These are phyloP conservation scores for Drosophila nr. medialis DNA, from an alignment of 2,888 invertebrate species.

Conservation along the genomic window DNA sequence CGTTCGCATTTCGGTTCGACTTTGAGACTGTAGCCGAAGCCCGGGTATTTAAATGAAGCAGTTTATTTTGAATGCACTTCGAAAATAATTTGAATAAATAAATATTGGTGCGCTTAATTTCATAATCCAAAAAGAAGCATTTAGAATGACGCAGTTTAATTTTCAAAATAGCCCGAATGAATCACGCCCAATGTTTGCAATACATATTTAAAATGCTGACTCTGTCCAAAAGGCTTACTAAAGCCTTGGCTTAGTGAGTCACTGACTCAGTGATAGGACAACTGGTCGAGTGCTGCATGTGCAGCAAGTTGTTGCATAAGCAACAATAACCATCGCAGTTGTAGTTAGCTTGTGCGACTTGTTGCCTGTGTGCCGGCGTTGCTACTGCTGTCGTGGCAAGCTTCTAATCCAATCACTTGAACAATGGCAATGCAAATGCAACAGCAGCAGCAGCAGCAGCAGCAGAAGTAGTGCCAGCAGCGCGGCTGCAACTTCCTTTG, in stretches of 20 bases:
- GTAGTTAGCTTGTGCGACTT: constrained; percentile 53
- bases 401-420: constrained; percentile 73
- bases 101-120: constrained; percentile 1
- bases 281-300: constrained; percentile 46
- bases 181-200: constrained; percentile 6
- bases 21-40: constrained; percentile 6
- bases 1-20: constrained; percentile 12
- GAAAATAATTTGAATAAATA: constrained; percentile 9
- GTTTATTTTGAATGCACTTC: constrained; percentile 31
- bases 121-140: background rate
- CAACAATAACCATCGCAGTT: constrained; percentile 26
- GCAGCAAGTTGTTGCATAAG: constrained; percentile 61
- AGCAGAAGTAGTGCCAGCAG: constrained; percentile 15
- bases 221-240: constrained; percentile 19
- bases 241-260: constrained; percentile 42
- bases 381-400: constrained; percentile 36
- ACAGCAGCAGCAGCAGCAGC: constrained; percentile 18
- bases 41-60: constrained; percentile 15
- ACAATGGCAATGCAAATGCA: constrained; percentile 76
- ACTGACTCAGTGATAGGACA: constrained; percentile 36
- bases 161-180: constrained; percentile 11
- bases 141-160: constrained; percentile 1
- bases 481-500: constrained; percentile 64
- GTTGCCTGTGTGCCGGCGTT: constrained; percentile 51
- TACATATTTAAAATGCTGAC: constrained; percentile 14